These are phyloP conservation scores for Phorcus lineatus DNA, from an alignment of 2,888 invertebrate genomes.

Conservation along the genomic window DNA sequence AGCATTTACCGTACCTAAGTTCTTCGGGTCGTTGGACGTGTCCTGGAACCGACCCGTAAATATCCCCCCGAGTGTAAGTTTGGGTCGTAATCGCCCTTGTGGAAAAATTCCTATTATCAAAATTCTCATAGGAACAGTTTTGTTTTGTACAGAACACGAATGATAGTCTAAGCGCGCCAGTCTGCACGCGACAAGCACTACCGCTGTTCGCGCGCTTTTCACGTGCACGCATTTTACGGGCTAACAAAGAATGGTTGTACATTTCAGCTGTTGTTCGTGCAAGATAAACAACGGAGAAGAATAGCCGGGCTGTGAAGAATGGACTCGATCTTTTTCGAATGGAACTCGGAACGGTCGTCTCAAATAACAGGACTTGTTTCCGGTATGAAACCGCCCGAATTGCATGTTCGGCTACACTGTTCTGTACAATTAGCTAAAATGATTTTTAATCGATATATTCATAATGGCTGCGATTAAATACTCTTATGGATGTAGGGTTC, in stretches of 20 bases:
- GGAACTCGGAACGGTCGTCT: not conserved
- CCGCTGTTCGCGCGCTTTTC: conserved; percentile 5
- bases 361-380: conserved; percentile 11
- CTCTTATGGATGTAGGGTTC: not conserved
- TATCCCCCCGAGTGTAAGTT: conserved; percentile 11
- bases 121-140: conserved; percentile 18
- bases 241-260: not conserved
- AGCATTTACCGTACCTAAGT: not conserved
- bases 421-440: not conserved
- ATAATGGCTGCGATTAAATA: conserved; percentile 12
- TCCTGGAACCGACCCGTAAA: conserved; percentile 15
- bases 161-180: not conserved
- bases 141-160: conserved; percentile 6
- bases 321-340: not conserved
- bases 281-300: not conserved
- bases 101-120: conserved; percentile 24
- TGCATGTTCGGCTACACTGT: conserved; percentile 5
- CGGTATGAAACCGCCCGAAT: conserved; percentile 12
- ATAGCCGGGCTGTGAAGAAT: not conserved
- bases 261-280: conserved; percentile 5
- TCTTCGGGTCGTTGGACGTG: not conserved
- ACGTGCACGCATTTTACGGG: not conserved
- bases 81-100: conserved; percentile 16
- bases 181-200: not conserved
- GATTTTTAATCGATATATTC: conserved; percentile 6